Conservation (phyloP, 2,113 vertebrate genomes). For the Marmota monax region DNA sequence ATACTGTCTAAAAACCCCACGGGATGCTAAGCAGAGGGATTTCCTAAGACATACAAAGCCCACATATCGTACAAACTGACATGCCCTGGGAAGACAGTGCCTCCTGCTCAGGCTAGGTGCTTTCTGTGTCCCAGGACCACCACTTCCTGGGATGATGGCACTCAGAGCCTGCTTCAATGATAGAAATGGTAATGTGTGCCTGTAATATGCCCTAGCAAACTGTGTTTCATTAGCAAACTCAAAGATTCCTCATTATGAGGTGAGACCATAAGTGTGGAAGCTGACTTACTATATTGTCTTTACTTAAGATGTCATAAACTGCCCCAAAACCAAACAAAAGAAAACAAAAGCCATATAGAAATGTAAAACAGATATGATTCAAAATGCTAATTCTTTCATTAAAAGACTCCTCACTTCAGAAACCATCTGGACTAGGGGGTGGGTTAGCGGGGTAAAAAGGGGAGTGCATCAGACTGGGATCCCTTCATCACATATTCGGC, state of each 20-base stretch:
- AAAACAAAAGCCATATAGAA: not conserved
- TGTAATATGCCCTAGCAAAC: fast-evolving
- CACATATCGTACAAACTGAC: not conserved
- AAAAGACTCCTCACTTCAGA: conserved; percentile 41
- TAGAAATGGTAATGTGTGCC: fast-evolving
- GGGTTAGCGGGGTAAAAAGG: fast-evolving
- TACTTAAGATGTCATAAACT: not conserved
- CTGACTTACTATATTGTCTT: not conserved
- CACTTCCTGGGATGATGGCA: not conserved
- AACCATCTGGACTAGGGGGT: not conserved
- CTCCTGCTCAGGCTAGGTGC: not conserved
- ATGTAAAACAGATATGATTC: not conserved
- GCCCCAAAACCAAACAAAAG: conserved; percentile 16
- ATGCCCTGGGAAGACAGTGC: not conserved
- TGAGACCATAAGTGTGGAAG: not conserved
- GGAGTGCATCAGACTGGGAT: not conserved
- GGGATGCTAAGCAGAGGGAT: not conserved
- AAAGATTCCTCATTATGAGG: not conserved
- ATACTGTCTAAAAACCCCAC: no score
- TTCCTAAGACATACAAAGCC: fast-evolving
- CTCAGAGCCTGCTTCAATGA: not conserved
- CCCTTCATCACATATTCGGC: not conserved
- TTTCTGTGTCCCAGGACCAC: not conserved
- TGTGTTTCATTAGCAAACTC: not conserved
- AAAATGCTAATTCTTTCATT: not conserved